Evolutionary conservation across 2,888 invertebrate species (phyloP).

Genomic region (Cheiracanthium punctorium): DNA sequence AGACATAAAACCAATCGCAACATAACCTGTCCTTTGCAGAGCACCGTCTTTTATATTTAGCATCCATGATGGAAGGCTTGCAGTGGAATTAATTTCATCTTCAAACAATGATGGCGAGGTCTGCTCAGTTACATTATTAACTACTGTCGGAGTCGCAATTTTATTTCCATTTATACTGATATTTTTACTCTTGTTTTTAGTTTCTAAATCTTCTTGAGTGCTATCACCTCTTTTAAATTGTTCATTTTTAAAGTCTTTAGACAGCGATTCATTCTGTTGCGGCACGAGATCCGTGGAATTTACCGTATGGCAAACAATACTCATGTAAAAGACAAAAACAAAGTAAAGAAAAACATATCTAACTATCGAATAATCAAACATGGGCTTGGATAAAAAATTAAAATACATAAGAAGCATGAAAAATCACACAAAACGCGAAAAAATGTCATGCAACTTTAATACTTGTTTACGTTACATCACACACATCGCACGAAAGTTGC

Average conservation of each 20-base stretch:
- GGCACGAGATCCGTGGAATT: not conserved
- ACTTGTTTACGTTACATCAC: slow-evolving; percentile 36
- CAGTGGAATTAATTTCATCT: slow-evolving; percentile 27
- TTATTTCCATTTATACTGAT: not conserved
- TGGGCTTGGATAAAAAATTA: not conserved
- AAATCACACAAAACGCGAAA: not conserved
- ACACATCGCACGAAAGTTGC: too few relatives aligned
- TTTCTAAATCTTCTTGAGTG: not conserved
- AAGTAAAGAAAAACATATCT: not conserved
- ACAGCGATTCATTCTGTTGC: not conserved
- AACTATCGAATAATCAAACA: slow-evolving; percentile 17
- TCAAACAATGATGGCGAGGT: not conserved
- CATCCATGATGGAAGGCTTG: slow-evolving; percentile 46
- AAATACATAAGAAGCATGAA: slow-evolving; percentile 9
- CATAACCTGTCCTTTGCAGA: slow-evolving; percentile 52
- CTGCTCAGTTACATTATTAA: slow-evolving; percentile 8
- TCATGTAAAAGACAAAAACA: not conserved
- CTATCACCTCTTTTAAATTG: slow-evolving; percentile 14
- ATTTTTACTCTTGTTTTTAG: not conserved
- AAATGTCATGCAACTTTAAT: not conserved
- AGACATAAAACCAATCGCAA: slow-evolving; percentile 51
- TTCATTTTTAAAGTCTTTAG: not conserved
- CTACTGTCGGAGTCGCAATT: not conserved
- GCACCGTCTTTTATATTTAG: slow-evolving; percentile 54
- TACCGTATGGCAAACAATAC: slow-evolving; percentile 46